Evolutionary conservation across 35 echinoderm and acorn worm genomes (phyloP).

Genomic region (Apostichopus japonicus): DNA sequence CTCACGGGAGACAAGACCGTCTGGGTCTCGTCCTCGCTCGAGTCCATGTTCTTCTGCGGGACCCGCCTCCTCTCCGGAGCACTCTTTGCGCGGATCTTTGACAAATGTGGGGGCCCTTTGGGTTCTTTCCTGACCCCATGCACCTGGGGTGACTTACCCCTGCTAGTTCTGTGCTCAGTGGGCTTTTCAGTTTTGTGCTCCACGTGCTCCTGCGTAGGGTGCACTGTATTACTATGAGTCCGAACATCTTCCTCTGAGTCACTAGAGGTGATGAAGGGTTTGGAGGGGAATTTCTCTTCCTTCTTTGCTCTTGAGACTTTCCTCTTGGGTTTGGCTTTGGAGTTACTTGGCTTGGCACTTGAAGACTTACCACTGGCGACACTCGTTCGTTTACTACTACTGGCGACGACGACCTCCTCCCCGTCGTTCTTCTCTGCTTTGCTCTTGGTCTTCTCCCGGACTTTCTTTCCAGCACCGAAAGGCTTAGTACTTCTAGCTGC

Average conservation of each 20-base stretch:
- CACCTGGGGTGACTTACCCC: slow-evolving; percentile 27
- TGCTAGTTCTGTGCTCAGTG: slow-evolving; percentile 38
- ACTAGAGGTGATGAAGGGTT: slow-evolving; percentile 47
- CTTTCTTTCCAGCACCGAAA: slow-evolving; percentile 43
- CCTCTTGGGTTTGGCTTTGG: slow-evolving; percentile 24
- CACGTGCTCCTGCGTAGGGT: slow-evolving; percentile 11
- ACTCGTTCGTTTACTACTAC: slow-evolving; percentile 16
- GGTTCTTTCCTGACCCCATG: slow-evolving; percentile 6
- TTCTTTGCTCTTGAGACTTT: slow-evolving; percentile 2
- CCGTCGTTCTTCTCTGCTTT: not conserved
- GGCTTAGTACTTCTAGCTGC: slow-evolving; percentile 43
- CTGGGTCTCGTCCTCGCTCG: slow-evolving; percentile 40
- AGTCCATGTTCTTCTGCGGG: slow-evolving; percentile 41
- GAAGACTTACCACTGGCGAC: slow-evolving; percentile 42
- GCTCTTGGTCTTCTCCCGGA: slow-evolving; percentile 7
- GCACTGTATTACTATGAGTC: not conserved
- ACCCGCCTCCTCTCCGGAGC: slow-evolving; percentile 27
- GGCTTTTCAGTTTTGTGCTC: slow-evolving; percentile 47
- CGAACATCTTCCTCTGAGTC: slow-evolving; percentile 36
- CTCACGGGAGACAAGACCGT: slow-evolving; percentile 23
- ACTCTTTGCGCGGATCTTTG: slow-evolving; percentile 26
- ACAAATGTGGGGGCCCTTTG: slow-evolving; percentile 20
- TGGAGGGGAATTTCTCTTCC: slow-evolving; percentile 49
- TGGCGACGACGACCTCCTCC: not conserved
- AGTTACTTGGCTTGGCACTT: slow-evolving; percentile 19